A percentile compares a stretch with the other conserved stretches of the same genome.
Evolutionary conservation across 2,888 invertebrate genomes (phyloP).

Genomic region (Diarsia dahlii): DNA sequence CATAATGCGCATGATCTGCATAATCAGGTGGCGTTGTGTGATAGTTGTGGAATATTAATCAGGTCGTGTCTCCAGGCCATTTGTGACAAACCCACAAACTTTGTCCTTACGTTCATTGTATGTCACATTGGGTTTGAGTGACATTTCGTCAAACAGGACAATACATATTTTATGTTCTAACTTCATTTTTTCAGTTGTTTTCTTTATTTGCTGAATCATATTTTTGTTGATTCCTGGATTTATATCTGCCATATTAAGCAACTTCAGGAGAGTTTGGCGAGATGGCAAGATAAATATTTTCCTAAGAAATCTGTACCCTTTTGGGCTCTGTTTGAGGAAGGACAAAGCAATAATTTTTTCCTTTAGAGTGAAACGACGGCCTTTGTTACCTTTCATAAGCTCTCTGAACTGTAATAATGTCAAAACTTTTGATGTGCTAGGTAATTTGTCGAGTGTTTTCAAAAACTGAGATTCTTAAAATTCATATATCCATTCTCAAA

Average conservation of each 20-base stretch:
- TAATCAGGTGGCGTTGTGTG: no score
- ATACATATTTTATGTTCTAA: slow-evolving; percentile 5
- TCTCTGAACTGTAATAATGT: no score
- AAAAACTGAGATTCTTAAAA: background rate
- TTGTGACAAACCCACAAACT: slow-evolving; percentile 12
- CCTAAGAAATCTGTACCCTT: slow-evolving; percentile 7
- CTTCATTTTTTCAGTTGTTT: background rate
- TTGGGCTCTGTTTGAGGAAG: background rate
- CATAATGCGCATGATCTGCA: slow-evolving; percentile 16
- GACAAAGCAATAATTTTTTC: slow-evolving; percentile 7
- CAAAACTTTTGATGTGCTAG: background rate
- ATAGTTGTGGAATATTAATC: no score
- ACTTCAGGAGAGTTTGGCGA: slow-evolving; percentile 11
- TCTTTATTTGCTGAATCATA: slow-evolving; percentile 3
- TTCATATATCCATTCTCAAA: background rate
- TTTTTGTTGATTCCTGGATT: slow-evolving; percentile 24
- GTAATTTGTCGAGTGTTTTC: background rate
- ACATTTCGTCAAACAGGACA: slow-evolving; percentile 13
- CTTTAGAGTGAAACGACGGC: background rate
- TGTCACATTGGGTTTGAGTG: slow-evolving; percentile 11
- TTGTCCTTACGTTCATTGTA: background rate
- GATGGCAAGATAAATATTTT: slow-evolving; percentile 7
- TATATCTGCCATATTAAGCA: slow-evolving; percentile 17
- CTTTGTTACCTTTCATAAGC: background rate
- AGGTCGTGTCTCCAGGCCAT: background rate